Conservation (phyloP, 2,797 vertebrate species). For the Myiotriccus ornatus region DNA sequence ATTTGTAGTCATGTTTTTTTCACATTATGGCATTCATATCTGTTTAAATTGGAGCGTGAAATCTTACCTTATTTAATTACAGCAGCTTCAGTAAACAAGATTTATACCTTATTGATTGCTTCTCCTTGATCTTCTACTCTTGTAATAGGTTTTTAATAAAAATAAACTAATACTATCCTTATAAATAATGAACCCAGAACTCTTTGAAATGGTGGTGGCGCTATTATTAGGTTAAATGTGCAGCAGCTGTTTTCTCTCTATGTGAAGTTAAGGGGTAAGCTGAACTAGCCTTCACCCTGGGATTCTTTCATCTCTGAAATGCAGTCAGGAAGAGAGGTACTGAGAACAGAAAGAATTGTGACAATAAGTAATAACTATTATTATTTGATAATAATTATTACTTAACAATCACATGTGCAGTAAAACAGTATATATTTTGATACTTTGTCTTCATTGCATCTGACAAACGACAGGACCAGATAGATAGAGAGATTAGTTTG, state of each 20-base stretch:
- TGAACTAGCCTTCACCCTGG: slow-evolving; percentile 38
- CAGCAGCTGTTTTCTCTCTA: neutral
- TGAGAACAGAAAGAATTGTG: neutral
- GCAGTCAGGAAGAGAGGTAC: neutral
- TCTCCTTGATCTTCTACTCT: neutral
- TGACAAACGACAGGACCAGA: neutral
- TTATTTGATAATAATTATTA: neutral
- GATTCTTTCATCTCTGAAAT: slow-evolving; percentile 10
- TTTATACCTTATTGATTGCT: neutral
- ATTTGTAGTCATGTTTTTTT: neutral
- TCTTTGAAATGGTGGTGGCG: neutral
- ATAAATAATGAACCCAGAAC: neutral
- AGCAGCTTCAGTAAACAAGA: neutral
- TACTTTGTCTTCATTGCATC: neutral
- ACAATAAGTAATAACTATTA: neutral
- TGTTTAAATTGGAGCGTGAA: neutral
- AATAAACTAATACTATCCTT: neutral
- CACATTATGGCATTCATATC: neutral
- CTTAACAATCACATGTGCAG: neutral
- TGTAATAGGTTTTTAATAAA: neutral
- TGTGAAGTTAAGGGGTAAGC: neutral
- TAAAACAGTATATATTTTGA: neutral
- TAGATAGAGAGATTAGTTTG: neutral
- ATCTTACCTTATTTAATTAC: neutral
- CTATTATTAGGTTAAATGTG: neutral